Base-by-base conservation (phyloP, 1,140 invertebrate genomes). In the Cotesia glomerata region DNA sequence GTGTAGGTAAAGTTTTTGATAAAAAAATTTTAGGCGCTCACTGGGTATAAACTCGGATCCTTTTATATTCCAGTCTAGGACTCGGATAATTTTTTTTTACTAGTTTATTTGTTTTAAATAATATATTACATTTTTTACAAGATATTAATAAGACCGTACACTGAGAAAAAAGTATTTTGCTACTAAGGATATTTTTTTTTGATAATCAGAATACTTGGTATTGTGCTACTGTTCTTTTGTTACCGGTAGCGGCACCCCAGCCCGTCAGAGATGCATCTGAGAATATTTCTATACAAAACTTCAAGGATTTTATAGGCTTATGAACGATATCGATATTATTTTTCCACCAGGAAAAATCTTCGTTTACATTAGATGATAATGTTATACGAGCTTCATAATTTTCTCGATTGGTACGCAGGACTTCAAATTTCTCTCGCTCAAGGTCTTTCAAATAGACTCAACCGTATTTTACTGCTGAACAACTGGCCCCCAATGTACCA, bases 341-440 rank as follows among this genome's bases (percentile, higher is more conserved):
- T 58, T 58, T 4, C 66, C 66, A 68, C 66, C 66, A 68, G 7
- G 11, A 32, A 14, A 68, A 58, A 14, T 68, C 66, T 14, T 56
- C 34, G 36, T 13, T 8, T 1, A 58, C 2, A 8, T 26, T 56
- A 7, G 18, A 8, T 54, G 69, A 61, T 14, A 71, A 14, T 54
- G 5, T 18, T 34, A 71, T 71, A 5, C 2, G 32, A 4, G 18
- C 26, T 36, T 51, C 11, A 36, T 71, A 71, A 63, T 56, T 49
- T 51, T 52, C 35, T 26, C 32, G 3, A 16, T 71, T 16, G 3
- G 8, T 35, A 18, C n/a, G 5, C 13, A 71, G 49, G n/a, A 61
- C 69, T 35, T 11, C 3, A 7, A 34, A 34, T 64, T 71, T 71
- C 13, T 32, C 16, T 16, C 52, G 63, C 49, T 71, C 61, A 7